A percentile compares a stretch with the other conserved stretches of the same genome.
phyloP scores from a whole-genome alignment of 2,797 vertebrate species.

The Coluber constrictor region DNA sequence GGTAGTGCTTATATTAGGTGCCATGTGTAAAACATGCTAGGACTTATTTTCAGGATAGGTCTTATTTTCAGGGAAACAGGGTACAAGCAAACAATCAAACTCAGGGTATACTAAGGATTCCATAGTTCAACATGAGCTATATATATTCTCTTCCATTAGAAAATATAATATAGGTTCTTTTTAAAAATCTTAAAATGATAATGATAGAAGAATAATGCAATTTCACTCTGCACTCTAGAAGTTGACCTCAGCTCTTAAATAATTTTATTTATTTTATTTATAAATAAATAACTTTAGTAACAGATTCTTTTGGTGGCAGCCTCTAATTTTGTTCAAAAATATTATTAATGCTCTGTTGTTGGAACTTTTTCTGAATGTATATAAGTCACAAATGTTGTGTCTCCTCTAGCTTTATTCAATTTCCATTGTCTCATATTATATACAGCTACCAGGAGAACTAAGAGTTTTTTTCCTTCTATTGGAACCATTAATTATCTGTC shows the following conservation, averaged over 20 bases:
- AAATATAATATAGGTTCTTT: background rate
- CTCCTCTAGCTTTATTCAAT: background rate
- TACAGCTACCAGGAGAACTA: background rate
- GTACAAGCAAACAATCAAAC: background rate
- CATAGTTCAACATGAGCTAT: background rate
- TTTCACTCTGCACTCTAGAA: background rate
- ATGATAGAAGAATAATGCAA: background rate
- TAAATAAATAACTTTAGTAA: too few species aligned
- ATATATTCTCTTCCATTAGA: background rate
- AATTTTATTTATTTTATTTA: too few species aligned
- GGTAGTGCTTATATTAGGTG: too few species aligned
- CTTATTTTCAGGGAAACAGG: too few species aligned
- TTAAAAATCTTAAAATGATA: background rate
- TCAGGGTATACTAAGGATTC: background rate
- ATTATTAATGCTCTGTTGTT: background rate
- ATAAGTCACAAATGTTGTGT: background rate
- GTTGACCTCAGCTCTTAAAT: background rate
- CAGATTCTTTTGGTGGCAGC: background rate
- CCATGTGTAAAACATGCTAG: too few species aligned
- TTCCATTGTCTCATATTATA: background rate
- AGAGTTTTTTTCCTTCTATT: background rate
- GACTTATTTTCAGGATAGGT: too few species aligned
- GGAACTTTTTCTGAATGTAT: background rate
- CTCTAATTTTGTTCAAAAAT: background rate
- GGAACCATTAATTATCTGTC: background rate